These are phyloP conservation scores for Coelopa frigida DNA, from an alignment of 1,140 invertebrate genomes.

Conservation along the genomic window DNA sequence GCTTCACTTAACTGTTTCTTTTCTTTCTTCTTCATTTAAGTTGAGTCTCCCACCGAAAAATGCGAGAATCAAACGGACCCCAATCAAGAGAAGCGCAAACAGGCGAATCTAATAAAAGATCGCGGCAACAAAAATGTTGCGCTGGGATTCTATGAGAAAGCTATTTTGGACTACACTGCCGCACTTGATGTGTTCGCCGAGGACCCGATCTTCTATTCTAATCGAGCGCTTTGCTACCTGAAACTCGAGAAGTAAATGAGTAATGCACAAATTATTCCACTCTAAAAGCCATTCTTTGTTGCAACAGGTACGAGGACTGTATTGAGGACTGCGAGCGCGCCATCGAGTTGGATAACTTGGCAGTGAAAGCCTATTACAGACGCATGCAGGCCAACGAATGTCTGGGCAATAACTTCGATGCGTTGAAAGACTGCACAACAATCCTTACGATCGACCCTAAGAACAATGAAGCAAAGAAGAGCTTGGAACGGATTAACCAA, in stretches of 20 bases:
- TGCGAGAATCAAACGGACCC: slow-evolving; percentile 24
- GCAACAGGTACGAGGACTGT: slow-evolving; percentile 25
- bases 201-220: slow-evolving; percentile 78
- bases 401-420: slow-evolving; percentile 36
- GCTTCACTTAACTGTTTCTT: not conserved
- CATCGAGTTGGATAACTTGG: slow-evolving; percentile 27
- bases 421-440: slow-evolving; percentile 37
- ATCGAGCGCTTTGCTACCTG: slow-evolving; percentile 79
- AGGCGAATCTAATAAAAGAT: slow-evolving; percentile 46
- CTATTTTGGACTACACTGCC: slow-evolving; percentile 70
- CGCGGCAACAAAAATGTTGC: slow-evolving; percentile 80
- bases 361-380: slow-evolving; percentile 38
- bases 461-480: slow-evolving; percentile 34
- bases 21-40: not conserved
- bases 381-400: slow-evolving; percentile 43
- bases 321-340: slow-evolving; percentile 36
- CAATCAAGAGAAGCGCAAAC: slow-evolving; percentile 38
- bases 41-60: slow-evolving; percentile 29
- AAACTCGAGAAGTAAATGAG: slow-evolving; percentile 70
- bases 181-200: slow-evolving; percentile 69
- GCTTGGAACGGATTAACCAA: slow-evolving; percentile 31
- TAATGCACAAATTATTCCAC: not conserved
- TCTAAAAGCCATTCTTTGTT: not conserved
- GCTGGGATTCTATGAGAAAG: slow-evolving; percentile 66
- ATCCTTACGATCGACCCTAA: slow-evolving; percentile 37